Percentiles rank a stretch among this genome's conserved stretches.
phyloP scores from a whole-genome alignment of 2,888 invertebrate species.

The Leptarthrus brevirostris region DNA sequence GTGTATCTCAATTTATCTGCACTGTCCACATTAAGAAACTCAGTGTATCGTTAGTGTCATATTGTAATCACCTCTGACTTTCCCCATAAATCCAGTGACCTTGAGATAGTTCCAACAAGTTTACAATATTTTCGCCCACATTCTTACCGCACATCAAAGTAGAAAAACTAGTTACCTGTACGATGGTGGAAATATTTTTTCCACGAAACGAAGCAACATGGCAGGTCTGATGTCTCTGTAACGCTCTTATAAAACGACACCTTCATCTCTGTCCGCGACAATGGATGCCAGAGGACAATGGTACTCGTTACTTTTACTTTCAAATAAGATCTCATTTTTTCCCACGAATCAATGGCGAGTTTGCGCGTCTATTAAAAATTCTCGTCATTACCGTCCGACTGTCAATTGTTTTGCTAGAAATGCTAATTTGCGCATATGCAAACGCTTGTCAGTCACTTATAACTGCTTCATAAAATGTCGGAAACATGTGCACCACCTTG shows the following conservation, averaged over 20 bases:
- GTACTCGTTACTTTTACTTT: constrained; percentile 35
- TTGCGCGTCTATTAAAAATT: constrained; percentile 21
- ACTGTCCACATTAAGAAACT: too few relatives aligned
- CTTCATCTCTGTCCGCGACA: constrained; percentile 8
- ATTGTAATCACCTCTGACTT: too few relatives aligned
- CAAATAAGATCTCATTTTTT: constrained; percentile 11
- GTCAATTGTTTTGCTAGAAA: neutral
- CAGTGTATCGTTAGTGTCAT: too few relatives aligned
- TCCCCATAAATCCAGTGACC: neutral
- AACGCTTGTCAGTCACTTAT: constrained; percentile 1
- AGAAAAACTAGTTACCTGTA: neutral
- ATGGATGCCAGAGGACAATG: constrained; percentile 18
- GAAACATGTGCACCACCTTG: neutral
- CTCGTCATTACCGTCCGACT: constrained; percentile 7
- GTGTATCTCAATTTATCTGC: too few relatives aligned
- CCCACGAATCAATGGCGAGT: constrained; percentile 34
- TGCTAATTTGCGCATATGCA: constrained; percentile 14
- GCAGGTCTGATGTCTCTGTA: neutral
- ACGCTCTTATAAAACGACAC: constrained; percentile 1
- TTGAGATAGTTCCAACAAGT: constrained; percentile 32
- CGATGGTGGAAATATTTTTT: neutral
- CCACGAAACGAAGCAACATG: neutral
- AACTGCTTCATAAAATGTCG: neutral
- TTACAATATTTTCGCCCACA: constrained; percentile 27
- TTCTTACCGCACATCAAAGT: constrained; percentile 1